Percentiles rank a stretch among this genome's conserved stretches.
These are phyloP conservation scores for Anguilla rostrata DNA, from an alignment of 2,113 vertebrate genomes.

Conservation along the genomic window DNA sequence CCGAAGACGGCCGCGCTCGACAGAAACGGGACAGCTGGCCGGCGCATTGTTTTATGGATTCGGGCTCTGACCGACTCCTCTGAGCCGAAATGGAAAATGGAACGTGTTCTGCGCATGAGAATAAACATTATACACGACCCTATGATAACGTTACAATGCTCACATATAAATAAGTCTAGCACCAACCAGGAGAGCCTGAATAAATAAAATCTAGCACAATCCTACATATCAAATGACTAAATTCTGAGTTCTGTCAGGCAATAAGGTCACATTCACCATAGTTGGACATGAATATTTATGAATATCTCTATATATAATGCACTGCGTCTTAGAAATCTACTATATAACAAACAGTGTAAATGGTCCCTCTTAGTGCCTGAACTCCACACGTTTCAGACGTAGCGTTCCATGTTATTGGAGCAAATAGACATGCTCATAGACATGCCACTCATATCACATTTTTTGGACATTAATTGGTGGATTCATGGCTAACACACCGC, in stretches of 20 bases:
- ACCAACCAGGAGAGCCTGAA: not conserved
- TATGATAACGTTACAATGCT: not conserved
- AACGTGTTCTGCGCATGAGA: not conserved
- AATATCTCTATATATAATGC: not conserved
- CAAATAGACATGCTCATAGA: no score
- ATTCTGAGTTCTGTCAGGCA: not conserved
- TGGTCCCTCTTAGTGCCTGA: not conserved
- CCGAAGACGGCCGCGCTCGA: not conserved
- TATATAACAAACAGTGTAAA: not conserved
- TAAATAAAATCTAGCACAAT: not conserved
- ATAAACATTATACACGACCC: not conserved
- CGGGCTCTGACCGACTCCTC: not conserved
- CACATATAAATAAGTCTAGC: not conserved
- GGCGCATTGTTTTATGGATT: slow-evolving; percentile 1
- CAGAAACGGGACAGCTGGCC: not conserved
- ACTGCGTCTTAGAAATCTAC: not conserved
- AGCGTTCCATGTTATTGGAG: not conserved
- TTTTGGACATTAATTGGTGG: not conserved
- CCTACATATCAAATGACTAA: not conserved
- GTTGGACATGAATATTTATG: no score
- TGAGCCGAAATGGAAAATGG: not conserved
- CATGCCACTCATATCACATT: no score
- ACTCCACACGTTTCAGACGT: not conserved
- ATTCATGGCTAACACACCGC: not conserved
- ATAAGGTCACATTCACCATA: not conserved